phyloP scores from a whole-genome alignment of 92 coral and sea anemone species.

The Epizoanthus rinbou region DNA sequence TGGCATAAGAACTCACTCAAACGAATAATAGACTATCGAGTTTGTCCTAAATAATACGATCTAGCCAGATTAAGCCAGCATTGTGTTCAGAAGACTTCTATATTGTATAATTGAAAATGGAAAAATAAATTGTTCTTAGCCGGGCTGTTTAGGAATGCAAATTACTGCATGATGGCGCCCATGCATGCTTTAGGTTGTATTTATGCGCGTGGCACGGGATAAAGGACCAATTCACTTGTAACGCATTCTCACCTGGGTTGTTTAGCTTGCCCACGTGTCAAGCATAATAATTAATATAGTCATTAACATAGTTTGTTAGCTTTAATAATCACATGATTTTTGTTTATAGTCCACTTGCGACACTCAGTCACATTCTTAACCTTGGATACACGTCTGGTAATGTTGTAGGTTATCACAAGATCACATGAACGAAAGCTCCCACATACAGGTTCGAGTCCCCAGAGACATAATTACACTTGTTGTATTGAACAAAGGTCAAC shows the following conservation, averaged over 20 bases:
- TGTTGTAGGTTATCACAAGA: too few relatives aligned
- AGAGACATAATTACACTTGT: too few relatives aligned
- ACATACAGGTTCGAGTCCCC: too few relatives aligned
- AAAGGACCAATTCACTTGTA: background rate
- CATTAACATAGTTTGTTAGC: slow-evolving; percentile 1
- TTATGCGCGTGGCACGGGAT: slow-evolving; percentile 31
- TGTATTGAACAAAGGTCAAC: too few relatives aligned
- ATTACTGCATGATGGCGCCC: too few relatives aligned
- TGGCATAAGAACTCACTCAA: background rate
- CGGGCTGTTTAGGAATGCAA: slow-evolving; percentile 20
- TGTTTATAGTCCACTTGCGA: background rate
- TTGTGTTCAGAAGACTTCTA: background rate
- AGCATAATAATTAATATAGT: background rate
- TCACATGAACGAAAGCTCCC: too few relatives aligned
- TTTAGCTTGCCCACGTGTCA: slow-evolving; percentile 35
- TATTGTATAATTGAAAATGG: background rate
- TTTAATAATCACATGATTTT: background rate
- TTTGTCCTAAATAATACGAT: background rate
- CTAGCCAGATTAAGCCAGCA: background rate
- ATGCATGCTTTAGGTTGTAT: background rate
- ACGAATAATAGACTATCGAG: background rate
- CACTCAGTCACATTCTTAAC: background rate
- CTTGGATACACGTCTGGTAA: too few relatives aligned
- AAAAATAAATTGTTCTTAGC: background rate
- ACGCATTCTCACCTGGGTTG: slow-evolving; percentile 42